Evolutionary conservation across 2,113 vertebrate species (phyloP).

Genomic region (Hemiprocne comata): DNA sequence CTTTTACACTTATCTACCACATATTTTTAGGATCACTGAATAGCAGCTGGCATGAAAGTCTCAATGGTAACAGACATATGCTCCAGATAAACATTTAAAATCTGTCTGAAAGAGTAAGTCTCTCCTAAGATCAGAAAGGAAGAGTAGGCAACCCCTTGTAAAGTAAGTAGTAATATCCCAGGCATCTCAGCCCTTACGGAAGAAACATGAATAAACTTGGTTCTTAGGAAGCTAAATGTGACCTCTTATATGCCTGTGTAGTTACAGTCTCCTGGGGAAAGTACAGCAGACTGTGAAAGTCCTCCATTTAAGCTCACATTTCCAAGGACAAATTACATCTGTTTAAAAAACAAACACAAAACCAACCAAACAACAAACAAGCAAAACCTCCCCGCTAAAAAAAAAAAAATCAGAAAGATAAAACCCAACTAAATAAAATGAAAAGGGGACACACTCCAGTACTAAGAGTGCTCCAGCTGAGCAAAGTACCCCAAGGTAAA

Average conservation of each 20-base stretch:
- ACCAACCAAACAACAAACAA: background rate
- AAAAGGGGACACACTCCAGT: background rate
- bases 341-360: background rate
- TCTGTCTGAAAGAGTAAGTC: background rate
- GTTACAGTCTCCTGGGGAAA: background rate
- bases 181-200: background rate
- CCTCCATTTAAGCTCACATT: background rate
- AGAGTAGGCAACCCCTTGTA: background rate
- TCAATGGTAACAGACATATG: background rate
- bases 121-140: background rate
- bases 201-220: background rate
- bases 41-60: background rate
- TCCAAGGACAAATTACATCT: too few relatives aligned
- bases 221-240: background rate
- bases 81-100: background rate
- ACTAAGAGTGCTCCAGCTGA: background rate
- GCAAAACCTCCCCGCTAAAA: background rate
- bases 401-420: background rate
- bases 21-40: background rate
- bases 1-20: background rate
- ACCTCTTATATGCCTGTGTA: background rate
- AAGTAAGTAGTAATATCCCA: background rate
- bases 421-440: background rate
- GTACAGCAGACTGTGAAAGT: background rate
- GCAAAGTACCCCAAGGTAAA: background rate